Evolutionary conservation across 2,797 vertebrate species (phyloP), one percentile per base, ranked within the genome.

Genomic region (Rhabdomys pumilio): DNA sequence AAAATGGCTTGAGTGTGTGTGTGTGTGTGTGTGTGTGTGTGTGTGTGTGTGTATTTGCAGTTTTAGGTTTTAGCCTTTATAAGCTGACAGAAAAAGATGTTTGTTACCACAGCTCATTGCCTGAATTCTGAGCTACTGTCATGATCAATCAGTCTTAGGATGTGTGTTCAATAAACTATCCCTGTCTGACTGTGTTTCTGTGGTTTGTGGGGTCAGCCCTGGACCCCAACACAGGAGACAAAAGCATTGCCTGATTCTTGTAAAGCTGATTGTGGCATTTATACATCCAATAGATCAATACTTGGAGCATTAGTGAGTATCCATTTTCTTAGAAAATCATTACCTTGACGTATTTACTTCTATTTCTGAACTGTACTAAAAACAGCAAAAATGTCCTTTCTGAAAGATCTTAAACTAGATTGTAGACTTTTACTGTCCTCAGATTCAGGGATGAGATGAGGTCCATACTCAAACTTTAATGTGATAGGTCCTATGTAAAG

Each of bases 341-440:
- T 96, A 72, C 19, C 65, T 69, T 96, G 95, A 11, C 75, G 86
- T 94, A 72, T 93, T 81, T 85, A 1, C 65, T 87, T 96, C 81
- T 96, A 97, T 88, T 31, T 24, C 63, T 85, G 96, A 57, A 96
- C 20, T 41, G 92, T 31, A 94, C 77, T 94, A 97, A 97, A 97
- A 98, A 97, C 59, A 93, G 88, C 95, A 97, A 97, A 97, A 97
- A 47, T 91, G 1, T 57, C 22, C 88, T 97, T 93, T 65, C 83
- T 96, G 79, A 24, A 63, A 95, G 92, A 89, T 96, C 94, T 98
- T 96, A 96, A 94, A 87, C 95, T 53, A 95, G n/a, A 91, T 95
- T 97, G 96, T 94, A 93, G 81, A 95, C 81, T 96, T 94, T 57
- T 95, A 96, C 47, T 92, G 7, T 20, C 69, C 17, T 72, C 69